These are phyloP conservation scores for Zaprionus ghesquierei DNA, from an alignment of 1,140 invertebrate genomes.

Conservation along the genomic window DNA sequence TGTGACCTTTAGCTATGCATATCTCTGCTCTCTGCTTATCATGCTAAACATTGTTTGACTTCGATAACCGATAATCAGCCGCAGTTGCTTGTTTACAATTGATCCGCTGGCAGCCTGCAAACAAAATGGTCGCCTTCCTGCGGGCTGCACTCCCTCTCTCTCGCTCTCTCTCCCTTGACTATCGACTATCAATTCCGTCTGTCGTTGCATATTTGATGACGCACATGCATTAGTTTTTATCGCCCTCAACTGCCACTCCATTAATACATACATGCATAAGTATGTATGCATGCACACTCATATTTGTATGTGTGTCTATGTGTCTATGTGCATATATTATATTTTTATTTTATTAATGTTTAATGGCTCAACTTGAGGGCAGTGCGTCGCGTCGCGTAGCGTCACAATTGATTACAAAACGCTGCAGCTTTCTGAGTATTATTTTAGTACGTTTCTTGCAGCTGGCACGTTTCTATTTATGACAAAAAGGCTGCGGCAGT, in stretches of 20 bases:
- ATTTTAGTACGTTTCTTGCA: constrained; percentile 17
- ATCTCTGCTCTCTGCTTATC: constrained; percentile 16
- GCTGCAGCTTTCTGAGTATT: constrained; percentile 13
- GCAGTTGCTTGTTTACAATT: constrained; percentile 23
- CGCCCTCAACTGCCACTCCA: background rate
- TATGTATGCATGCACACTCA: background rate
- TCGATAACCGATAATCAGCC: constrained; percentile 19
- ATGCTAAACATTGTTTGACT: constrained; percentile 5
- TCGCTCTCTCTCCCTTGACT: background rate
- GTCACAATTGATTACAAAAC: constrained; percentile 38
- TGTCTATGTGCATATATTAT: constrained; percentile 5
- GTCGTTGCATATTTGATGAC: constrained; percentile 5
- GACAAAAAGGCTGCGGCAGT: constrained; percentile 12
- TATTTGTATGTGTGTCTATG: background rate
- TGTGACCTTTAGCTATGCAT: constrained; percentile 12
- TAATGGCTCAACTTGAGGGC: constrained; percentile 12
- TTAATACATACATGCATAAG: background rate
- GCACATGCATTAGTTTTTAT: constrained; percentile 33
- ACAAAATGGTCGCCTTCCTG: constrained; percentile 12
- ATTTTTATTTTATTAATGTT: constrained; percentile 27
- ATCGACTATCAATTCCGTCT: constrained; percentile 14
- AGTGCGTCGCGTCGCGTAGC: constrained; percentile 5
- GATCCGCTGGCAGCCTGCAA: constrained; percentile 5
- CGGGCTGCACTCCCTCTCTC: background rate
- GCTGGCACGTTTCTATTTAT: constrained; percentile 22